Evolutionary conservation across 2,113 vertebrate species (phyloP), one percentile per base, ranked within the genome.

Genomic region (Anoplopoma fimbria): DNA sequence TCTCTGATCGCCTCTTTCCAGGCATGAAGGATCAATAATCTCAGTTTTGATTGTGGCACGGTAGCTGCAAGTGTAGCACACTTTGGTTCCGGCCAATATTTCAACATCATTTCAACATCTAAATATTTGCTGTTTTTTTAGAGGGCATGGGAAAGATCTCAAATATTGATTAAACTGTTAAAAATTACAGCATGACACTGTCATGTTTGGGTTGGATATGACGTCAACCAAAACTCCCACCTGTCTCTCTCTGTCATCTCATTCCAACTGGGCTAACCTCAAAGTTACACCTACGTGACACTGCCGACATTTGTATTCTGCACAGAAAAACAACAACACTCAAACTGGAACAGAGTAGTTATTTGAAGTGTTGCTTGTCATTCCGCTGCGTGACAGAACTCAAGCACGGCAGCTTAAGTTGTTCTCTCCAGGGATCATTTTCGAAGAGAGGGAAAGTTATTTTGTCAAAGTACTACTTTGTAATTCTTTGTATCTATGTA

Each of bases 71-170:
- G 19, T 29, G 67, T n/a, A 4, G 38, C 40, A 10, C 29, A 23
- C 19, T 17, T 21, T 53, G 40, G 15, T 40, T 31, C 13, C 25
- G 23, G 40, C 6, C 67, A 77, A 13, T 31, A 60, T 14, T 53
- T 51, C 61, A 14, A 38, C 33, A 76, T 17, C 38, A 60, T 9
- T 51, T 49, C 60, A 29, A 40, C 33, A 42, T 67, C 49, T 25
- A 73, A 68, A 81, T 77, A 73, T 69, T 73, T 55, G 29, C 27
- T 8, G 25, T 10, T 27, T 40, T 60, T 55, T 34, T 1, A 33
- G 2, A 29, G 42, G 45, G 36, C 69, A 64, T 69, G 57, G 36
- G 75, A 75, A 78, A 60, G 49, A 33, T 53, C 42, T 67, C 33
- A 31, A 33, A 5, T 38, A 79, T 71, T 7, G 60, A 83, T 68